Conservation (phyloP, 2,888 invertebrate genomes). For the Drosophila quinaria region DNA sequence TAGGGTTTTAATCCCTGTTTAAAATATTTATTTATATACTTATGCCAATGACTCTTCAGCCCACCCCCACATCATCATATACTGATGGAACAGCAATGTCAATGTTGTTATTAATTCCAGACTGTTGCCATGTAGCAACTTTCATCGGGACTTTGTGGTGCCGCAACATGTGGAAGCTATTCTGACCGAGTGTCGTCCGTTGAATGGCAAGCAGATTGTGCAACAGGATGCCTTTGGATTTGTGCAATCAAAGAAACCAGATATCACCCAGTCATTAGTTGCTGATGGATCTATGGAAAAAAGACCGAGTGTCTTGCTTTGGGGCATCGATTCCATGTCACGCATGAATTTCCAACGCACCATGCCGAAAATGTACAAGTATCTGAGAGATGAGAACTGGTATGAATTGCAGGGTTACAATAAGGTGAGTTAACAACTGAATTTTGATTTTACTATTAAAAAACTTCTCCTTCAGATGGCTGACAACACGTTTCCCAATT, state of each 20-base stretch:
- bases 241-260: slow-evolving; percentile 79
- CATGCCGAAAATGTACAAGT: slow-evolving; percentile 90
- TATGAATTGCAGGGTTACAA: slow-evolving; percentile 91
- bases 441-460: not conserved
- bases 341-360: slow-evolving; percentile 91
- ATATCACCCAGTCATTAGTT: slow-evolving; percentile 36
- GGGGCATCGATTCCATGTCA: slow-evolving; percentile 95
- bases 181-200: slow-evolving; percentile 83
- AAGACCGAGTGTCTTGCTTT: slow-evolving; percentile 89
- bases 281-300: not conserved
- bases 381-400: slow-evolving; percentile 89
- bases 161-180: slow-evolving; percentile 70
- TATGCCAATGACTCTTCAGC: not conserved
- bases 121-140: slow-evolving; percentile 65
- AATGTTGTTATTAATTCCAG: slow-evolving; percentile 45
- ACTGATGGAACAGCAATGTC: not conserved
- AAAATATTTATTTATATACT: not conserved
- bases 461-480: slow-evolving; percentile 87
- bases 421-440: slow-evolving; percentile 84
- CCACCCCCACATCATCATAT: not conserved
- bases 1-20: no score
- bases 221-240: slow-evolving; percentile 87
- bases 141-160: slow-evolving; percentile 70
- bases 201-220: slow-evolving; percentile 62
- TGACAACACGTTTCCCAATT: slow-evolving; percentile 95